Evolutionary conservation across 2,888 invertebrate genomes (phyloP), one percentile per base, ranked within the genome.

Genomic region (Baronia brevicornis): DNA sequence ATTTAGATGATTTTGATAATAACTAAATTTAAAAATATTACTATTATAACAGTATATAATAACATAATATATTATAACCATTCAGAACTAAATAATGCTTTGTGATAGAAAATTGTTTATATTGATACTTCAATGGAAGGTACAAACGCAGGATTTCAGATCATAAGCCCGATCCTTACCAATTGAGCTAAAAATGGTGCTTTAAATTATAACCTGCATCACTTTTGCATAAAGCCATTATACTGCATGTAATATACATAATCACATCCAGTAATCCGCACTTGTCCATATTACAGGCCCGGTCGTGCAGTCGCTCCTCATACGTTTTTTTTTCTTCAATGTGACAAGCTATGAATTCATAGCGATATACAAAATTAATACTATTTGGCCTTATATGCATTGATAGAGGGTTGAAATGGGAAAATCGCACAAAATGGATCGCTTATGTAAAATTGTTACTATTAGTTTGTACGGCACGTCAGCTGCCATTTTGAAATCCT

Each of bases 401-500:
- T n/a, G 0, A 0, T 4, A n/a, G n/a, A n/a, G n/a, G n/a, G n/a
- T n/a, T n/a, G n/a, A n/a, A n/a, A n/a, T n/a, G n/a, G n/a, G n/a
- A n/a, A n/a, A n/a, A n/a, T n/a, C n/a, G n/a, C n/a, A n/a, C n/a
- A n/a, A n/a, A n/a, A n/a, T n/a, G n/a, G n/a, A n/a, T n/a, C n/a
- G 48, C 18, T 34, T 19, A 31, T 34, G 13, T 39, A 41, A 36
- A 24, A 33, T 60, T 40, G 60, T 48, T 28, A 41, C 41, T 23
- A 51, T 62, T 69, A 67, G 71, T 72, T 72, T 58, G 58, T 50
- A 42, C 52, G 44, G 39, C 42, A 48, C 50, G 48, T 53, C 38
- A 44, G 51, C 65, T 60, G 70, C 72, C 70, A 73, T 75, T 75
- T 75, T 74, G 72, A 75, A 71, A 74, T 68, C 54, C 62, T 47